Base-by-base conservation (phyloP, 1,140 invertebrate species). In the Plutomurus gul region DNA sequence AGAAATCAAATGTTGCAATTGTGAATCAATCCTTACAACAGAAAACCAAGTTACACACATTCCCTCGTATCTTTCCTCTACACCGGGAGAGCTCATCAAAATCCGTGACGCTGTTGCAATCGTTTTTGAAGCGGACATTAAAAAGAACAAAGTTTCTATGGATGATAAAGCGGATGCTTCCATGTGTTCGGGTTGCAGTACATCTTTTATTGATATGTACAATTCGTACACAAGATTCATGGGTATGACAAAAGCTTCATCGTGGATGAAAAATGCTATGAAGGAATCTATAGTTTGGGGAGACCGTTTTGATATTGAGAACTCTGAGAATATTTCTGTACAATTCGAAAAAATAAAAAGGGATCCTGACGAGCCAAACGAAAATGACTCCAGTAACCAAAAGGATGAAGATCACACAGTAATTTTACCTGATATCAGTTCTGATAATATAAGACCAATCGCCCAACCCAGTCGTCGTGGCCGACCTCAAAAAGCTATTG, bases 141-240 rank as follows among this genome's bases (percentile, higher is more conserved):
- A 30, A 4, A n/a, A n/a, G n/a, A n/a, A n/a, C n/a, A n/a, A n/a
- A n/a, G n/a, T n/a, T n/a, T 25, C 56, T 2, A 65, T 43, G 39
- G n/a, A 43, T 43, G n/a, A 43, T 13, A 43, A 65, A 7, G 30
- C 13, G 8, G 27, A 65, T 7, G 56, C 36, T 13, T 25, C 27
- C 27, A 65, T 65, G 56, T 65, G 56, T 36, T 25, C 11, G 7
- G 56, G 36, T 33, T 65, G 56, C 8, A 65, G 27, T 5, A 25
- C 56, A 4, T 65, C 56, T 0, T 65, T 65, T 36, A 65, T 65
- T n/a, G 56, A 65, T n/a, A 65, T 65, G 56, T 65, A 65, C 56
- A 65, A 65, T 65, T 25, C 56, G 1, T 65, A 65, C 56, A 65
- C 56, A n/a, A 65, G 36, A 27, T 65, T 65, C 16, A 65, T 65